Conservation (phyloP, 2,113 vertebrate species). For the Diglossa brunneiventris region DNA sequence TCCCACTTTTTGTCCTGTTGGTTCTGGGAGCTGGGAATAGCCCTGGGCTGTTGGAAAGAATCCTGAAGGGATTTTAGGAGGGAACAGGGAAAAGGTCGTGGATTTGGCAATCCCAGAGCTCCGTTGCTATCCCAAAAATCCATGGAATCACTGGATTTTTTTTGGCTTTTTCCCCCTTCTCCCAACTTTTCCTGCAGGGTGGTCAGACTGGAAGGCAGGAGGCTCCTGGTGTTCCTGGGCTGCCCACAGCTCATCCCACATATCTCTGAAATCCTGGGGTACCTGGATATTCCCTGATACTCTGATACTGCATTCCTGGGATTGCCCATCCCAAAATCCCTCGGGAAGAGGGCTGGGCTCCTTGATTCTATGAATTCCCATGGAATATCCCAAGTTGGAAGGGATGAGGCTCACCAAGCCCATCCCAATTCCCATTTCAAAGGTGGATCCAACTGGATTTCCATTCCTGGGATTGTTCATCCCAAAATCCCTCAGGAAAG, state of each 20-base stretch:
- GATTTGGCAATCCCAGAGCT: neutral
- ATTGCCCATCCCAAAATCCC: neutral
- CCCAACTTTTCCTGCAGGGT: slow-evolving; percentile 74
- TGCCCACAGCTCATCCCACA: slow-evolving; percentile 70
- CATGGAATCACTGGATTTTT: neutral
- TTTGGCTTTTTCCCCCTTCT: neutral
- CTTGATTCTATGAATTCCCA: neutral
- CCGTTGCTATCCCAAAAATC: slow-evolving; percentile 2
- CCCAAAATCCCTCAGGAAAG: neutral
- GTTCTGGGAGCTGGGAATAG: neutral
- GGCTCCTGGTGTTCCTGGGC: slow-evolving; percentile 62
- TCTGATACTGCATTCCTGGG: rapidly evolving
- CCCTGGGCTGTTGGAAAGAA: neutral
- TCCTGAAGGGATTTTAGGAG: slow-evolving; percentile 27
- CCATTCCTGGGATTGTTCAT: too few relatives aligned
- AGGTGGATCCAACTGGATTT: rapidly evolving
- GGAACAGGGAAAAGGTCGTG: slow-evolving; percentile 32
- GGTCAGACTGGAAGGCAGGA: slow-evolving; percentile 72
- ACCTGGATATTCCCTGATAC: slow-evolving; percentile 55
- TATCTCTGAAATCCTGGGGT: slow-evolving; percentile 53
- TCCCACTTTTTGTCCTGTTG: neutral
- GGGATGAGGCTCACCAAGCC: neutral
- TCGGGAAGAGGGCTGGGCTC: neutral
- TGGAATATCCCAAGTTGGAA: neutral
- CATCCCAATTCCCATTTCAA: neutral